Percentiles rank a stretch among this genome's conserved stretches.
These are phyloP conservation scores for Pseudochirops cupreus DNA, from an alignment of 2,797 vertebrate species.

Conservation along the genomic window DNA sequence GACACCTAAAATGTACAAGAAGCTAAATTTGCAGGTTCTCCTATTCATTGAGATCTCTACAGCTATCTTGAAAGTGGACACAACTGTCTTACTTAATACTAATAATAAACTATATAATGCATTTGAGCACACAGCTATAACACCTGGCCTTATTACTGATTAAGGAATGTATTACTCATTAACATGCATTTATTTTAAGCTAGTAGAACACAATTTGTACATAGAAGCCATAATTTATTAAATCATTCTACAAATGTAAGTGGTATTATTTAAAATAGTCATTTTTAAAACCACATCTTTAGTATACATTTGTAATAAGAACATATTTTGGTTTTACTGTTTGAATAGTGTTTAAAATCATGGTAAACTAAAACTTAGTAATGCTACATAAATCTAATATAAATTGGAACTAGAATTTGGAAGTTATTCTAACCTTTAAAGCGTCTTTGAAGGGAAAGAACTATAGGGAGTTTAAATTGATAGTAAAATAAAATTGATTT, in stretches of 20 bases:
- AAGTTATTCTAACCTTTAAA: conserved; percentile 22
- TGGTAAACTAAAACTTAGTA: conserved; percentile 2
- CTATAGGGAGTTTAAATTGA: conserved; percentile 17
- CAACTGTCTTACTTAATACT: not conserved
- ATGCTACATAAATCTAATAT: not conserved
- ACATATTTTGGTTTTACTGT: not conserved
- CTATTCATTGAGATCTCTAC: not conserved
- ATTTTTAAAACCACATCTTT: not conserved
- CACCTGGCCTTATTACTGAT: not conserved
- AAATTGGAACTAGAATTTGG: conserved; percentile 1
- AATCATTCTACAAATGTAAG: not conserved
- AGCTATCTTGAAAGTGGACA: not conserved
- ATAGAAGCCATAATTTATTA: not conserved
- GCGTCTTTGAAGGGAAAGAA: conserved; percentile 35
- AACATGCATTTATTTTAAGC: not conserved
- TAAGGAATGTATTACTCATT: not conserved
- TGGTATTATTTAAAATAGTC: not conserved
- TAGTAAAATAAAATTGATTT: conserved; percentile 41
- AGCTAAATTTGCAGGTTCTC: not conserved
- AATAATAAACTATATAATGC: not conserved
- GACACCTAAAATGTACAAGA: not conserved
- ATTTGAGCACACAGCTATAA: not conserved
- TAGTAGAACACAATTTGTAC: not conserved
- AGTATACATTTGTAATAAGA: not conserved
- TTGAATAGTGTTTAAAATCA: conserved; percentile 33